Evolutionary conservation across 2,113 vertebrate species (phyloP).

Genomic region (Calidris pygmaea): DNA sequence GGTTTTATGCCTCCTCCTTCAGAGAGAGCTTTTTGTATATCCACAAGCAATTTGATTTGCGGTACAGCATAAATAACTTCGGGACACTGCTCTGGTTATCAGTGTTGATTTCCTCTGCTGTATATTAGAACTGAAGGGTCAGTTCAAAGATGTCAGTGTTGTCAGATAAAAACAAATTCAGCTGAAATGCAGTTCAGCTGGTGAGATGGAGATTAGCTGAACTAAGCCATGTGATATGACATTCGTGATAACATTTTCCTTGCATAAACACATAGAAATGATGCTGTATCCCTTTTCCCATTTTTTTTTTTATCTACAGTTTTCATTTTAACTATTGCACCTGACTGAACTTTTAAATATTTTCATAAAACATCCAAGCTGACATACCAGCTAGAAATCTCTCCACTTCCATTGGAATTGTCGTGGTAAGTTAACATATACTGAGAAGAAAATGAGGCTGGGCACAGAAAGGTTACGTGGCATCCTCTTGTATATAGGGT

Average conservation of each 20-base stretch:
- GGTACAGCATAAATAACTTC: not conserved
- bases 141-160: not conserved
- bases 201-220: not conserved
- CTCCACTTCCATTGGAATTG: not conserved
- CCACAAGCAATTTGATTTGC: not conserved
- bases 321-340: not conserved
- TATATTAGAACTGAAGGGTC: not conserved
- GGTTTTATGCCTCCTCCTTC: not conserved
- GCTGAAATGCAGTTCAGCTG: not conserved
- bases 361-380: not conserved
- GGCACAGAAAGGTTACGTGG: not conserved
- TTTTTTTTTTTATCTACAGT: not conserved
- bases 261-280: not conserved
- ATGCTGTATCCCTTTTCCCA: not conserved
- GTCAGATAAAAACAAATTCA: slow-evolving; percentile 15
- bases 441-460: not conserved
- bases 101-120: not conserved
- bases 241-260: not conserved
- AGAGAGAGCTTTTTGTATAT: not conserved
- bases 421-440: not conserved
- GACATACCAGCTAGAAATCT: not conserved
- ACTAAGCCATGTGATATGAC: not conserved
- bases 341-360: not conserved
- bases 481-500: not conserved
- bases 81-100: not conserved